These are phyloP conservation scores for Galaxea fascicularis DNA, from an alignment of 92 coral and sea anemone genomes.

Conservation along the genomic window DNA sequence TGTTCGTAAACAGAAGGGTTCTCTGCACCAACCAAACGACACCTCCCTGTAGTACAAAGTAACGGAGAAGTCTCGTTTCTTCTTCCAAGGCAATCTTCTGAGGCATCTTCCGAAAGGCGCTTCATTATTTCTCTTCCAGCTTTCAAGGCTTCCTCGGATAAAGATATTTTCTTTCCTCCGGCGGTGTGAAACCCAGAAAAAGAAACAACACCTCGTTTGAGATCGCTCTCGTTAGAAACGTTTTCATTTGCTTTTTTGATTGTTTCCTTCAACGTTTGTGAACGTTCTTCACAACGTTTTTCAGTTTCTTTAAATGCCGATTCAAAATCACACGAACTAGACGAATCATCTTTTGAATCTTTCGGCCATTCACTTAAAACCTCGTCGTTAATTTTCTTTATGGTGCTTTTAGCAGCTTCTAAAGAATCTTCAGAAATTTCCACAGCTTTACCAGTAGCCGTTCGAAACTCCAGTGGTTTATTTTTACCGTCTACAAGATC, in stretches of 20 bases:
- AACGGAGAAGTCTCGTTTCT: not conserved
- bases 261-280: not conserved
- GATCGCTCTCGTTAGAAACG: not conserved
- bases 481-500: not conserved
- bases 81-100: not conserved
- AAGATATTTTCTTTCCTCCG: conserved; percentile 61
- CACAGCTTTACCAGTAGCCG: conserved; percentile 72
- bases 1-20: not conserved
- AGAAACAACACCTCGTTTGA: not conserved
- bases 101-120: not conserved
- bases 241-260: not conserved
- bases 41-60: not conserved
- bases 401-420: conserved; percentile 40
- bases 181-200: conserved; percentile 79
- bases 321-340: not conserved
- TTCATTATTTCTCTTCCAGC: conserved; percentile 59
- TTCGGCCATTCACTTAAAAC: not conserved
- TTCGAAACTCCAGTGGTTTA: conserved; percentile 46
- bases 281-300: not conserved
- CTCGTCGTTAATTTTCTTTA: conserved; percentile 25
- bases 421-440: conserved; percentile 66
- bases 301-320: not conserved
- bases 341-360: not conserved
- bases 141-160: conserved; percentile 76
- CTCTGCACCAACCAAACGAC: not conserved